These are phyloP conservation scores for Nezara viridula DNA, from an alignment of 2,888 invertebrate genomes.

Conservation along the genomic window DNA sequence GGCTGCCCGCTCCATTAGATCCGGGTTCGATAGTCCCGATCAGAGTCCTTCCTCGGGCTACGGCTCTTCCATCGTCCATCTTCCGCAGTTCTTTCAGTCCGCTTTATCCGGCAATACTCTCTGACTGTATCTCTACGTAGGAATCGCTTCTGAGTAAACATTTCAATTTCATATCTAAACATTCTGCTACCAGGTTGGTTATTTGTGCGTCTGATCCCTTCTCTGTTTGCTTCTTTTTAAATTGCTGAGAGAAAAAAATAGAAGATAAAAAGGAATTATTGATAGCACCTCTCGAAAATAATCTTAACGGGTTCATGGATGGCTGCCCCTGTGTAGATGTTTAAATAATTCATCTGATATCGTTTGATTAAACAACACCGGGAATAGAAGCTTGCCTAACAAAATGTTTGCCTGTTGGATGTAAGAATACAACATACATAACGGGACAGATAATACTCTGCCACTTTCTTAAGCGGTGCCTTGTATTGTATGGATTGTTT, in stretches of 20 bases:
- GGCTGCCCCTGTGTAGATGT: not conserved
- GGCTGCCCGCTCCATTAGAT: constrained; percentile 21
- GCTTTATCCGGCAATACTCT: not conserved
- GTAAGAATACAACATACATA: not conserved
- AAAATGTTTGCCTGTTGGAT: not conserved
- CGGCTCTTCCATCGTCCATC: not conserved
- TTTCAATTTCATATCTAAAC: constrained; percentile 34
- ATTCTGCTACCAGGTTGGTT: not conserved
- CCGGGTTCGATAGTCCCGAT: constrained; percentile 43
- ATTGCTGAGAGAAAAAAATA: not conserved
- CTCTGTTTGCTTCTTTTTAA: not conserved
- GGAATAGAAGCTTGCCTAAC: not conserved
- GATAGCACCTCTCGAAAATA: not conserved
- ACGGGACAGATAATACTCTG: no score
- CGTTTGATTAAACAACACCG: not conserved
- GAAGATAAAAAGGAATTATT: not conserved
- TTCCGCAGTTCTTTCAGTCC: not conserved
- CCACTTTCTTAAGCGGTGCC: no score
- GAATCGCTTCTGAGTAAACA: constrained; percentile 1
- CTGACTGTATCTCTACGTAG: not conserved
- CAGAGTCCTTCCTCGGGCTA: not conserved
- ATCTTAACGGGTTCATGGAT: not conserved
- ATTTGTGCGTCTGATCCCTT: not conserved
- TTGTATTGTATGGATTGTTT: no score
- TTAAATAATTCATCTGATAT: constrained; percentile 10